Conservation (phyloP, 1,140 invertebrate species). For the Drosophila bifasciata region DNA sequence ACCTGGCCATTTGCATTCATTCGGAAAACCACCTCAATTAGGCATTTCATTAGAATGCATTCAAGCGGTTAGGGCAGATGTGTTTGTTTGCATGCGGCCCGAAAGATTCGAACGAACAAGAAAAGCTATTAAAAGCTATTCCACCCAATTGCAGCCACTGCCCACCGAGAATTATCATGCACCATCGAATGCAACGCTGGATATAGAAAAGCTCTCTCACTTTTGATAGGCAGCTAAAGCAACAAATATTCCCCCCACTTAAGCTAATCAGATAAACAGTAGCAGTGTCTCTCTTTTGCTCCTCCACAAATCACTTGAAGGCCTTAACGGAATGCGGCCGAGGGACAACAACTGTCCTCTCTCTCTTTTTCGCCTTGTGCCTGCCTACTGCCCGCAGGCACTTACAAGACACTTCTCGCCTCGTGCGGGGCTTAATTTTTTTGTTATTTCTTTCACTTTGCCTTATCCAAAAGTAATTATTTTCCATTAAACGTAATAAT, state of each 20-base stretch:
- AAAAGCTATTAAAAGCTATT: too few relatives aligned
- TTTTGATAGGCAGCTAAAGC: not conserved
- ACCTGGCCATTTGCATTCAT: not conserved
- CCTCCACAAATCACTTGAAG: constrained; percentile 51
- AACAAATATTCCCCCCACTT: constrained; percentile 11
- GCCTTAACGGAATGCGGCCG: constrained; percentile 1
- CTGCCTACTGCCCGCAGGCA: constrained; percentile 8
- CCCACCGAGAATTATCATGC: too few relatives aligned
- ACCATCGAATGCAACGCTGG: too few relatives aligned
- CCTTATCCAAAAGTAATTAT: constrained; percentile 82
- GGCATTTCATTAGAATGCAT: too few relatives aligned
- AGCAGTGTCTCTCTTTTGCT: constrained; percentile 6
- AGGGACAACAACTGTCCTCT: constrained; percentile 26
- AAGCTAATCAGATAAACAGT: constrained; percentile 45
- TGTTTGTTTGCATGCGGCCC: too few relatives aligned
- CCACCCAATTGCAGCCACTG: too few relatives aligned
- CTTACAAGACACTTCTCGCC: constrained; percentile 39
- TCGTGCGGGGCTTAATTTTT: constrained; percentile 32
- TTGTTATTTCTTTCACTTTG: constrained; percentile 80
- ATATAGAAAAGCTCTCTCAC: too few relatives aligned
- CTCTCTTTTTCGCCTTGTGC: not conserved
- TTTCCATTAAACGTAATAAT: constrained; percentile 82
- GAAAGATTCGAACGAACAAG: too few relatives aligned
- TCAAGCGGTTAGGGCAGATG: too few relatives aligned
- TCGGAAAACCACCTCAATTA: too few relatives aligned